Percentiles rank a stretch among this genome's conserved stretches.
Evolutionary conservation across 1,140 invertebrate species (phyloP).

Genomic region (Antheraea pernyi): DNA sequence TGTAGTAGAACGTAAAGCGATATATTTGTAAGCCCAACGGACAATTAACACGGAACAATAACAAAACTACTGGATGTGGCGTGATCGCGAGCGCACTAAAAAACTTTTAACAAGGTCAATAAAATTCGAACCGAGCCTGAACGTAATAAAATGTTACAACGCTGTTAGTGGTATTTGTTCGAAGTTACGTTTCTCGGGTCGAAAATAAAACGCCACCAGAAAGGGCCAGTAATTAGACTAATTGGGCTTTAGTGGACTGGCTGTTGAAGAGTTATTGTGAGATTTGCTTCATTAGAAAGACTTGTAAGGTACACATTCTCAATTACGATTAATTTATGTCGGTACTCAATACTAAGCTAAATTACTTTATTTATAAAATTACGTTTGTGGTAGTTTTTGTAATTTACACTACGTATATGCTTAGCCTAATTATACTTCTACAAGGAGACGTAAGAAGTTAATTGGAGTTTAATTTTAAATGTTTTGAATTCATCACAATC

Average conservation of each 20-base stretch:
- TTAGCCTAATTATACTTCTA: too few relatives aligned
- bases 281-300: neutral
- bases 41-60: slow-evolving; percentile 10
- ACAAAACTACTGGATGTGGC: slow-evolving; percentile 3
- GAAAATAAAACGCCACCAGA: neutral
- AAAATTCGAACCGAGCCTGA: neutral
- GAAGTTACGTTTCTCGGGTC: neutral
- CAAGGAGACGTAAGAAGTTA: too few relatives aligned
- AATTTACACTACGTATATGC: too few relatives aligned
- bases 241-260: neutral
- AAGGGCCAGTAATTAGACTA: neutral
- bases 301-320: neutral
- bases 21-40: neutral
- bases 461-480: too few relatives aligned
- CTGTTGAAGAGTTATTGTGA: neutral
- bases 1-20: neutral
- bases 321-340: neutral
- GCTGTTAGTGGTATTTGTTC: neutral
- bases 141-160: neutral
- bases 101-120: slow-evolving; percentile 5
- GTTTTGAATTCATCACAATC: too few relatives aligned
- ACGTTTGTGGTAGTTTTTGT: too few relatives aligned
- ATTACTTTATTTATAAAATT: too few relatives aligned
- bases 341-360: neutral
- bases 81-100: slow-evolving; percentile 10